Base-by-base conservation (phyloP, 2,888 invertebrate species). In the Epirrhoe alternata region DNA sequence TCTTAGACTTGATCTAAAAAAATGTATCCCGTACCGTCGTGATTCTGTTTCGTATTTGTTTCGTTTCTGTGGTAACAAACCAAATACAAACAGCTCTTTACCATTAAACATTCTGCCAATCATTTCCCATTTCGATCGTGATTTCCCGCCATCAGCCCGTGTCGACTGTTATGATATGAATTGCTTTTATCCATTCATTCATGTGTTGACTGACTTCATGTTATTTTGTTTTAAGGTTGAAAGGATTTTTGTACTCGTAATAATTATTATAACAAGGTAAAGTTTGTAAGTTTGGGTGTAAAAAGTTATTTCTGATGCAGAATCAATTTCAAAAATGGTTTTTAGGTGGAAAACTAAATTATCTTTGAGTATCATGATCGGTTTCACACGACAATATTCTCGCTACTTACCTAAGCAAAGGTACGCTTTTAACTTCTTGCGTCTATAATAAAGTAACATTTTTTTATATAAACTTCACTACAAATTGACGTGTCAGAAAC, bases 131-230 rank as follows among this genome's bases (percentile, higher is more conserved):
- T 50, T 24, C 24, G 7, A 47, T 30, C 12, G 30, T 7, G 47
- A 47, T 47, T 47, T 47, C 47, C 14, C 47, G 47, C 47, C 16
- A 47, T 47, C 14, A 14, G 47, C 16, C 16, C 14, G 16, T 12
- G 6, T 47, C 47, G 14, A 47, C 47, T 47, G 14, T 16, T 47
- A 47, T 12, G 38, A 16, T 45, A 47, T 47, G 16, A 47, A 47
- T 47, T 6, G 47, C 47, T 47, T 47, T 47, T 47, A 47, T 16
- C 47, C 14, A 16, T 47, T 47, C 47, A 47, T 47, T 47, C 47
- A 47, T 47, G 42, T 42, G 16, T 12, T 16, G 16, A 47, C 47
- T 5, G 47, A 47, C 47, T 42, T 47, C 6, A 47, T 6, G 16
- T 47, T 5, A 6, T 16, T 47, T 47, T 47, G 16, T 47, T 16